A percentile compares a stretch with the other conserved stretches of the same genome.
Conservation (phyloP, 2,888 invertebrate genomes). For the Oligia latruncula region DNA sequence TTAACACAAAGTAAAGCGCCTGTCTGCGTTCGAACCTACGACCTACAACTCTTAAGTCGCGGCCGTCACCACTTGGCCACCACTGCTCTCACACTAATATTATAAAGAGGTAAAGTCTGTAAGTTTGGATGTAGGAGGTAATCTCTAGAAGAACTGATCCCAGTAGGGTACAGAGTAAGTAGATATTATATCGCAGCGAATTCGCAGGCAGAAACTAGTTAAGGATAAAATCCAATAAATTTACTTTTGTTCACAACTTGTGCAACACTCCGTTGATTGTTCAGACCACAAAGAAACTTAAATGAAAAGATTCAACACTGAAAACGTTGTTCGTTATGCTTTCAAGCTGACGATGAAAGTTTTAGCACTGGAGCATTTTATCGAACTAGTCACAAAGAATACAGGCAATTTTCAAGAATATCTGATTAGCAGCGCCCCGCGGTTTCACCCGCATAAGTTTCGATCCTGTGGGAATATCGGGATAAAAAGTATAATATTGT, state of each 20-base stretch:
- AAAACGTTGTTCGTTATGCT: neutral
- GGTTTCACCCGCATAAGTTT: too few relatives aligned
- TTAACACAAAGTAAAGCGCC: too few relatives aligned
- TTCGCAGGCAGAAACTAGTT: neutral
- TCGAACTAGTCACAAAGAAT: neutral
- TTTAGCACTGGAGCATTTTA: neutral
- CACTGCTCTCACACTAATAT: too few relatives aligned
- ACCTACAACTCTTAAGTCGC: too few relatives aligned
- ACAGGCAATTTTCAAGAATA: neutral
- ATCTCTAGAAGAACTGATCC: neutral
- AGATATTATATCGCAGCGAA: too few relatives aligned
- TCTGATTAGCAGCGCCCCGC: too few relatives aligned
- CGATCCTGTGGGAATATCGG: too few relatives aligned
- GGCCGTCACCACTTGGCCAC: too few relatives aligned
- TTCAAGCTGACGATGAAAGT: neutral
- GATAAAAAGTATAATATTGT: too few relatives aligned
- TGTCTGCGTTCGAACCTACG: too few relatives aligned
- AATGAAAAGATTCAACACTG: neutral
- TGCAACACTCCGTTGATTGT: neutral
- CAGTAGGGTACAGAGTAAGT: neutral
- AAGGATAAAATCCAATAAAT: neutral
- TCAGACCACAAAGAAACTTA: neutral
- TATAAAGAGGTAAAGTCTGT: too few relatives aligned
- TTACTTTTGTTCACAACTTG: neutral
- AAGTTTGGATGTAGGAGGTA: too few relatives aligned